Base-by-base conservation (phyloP, 2,797 vertebrate species). In the Melanotaenia trifasciata region DNA sequence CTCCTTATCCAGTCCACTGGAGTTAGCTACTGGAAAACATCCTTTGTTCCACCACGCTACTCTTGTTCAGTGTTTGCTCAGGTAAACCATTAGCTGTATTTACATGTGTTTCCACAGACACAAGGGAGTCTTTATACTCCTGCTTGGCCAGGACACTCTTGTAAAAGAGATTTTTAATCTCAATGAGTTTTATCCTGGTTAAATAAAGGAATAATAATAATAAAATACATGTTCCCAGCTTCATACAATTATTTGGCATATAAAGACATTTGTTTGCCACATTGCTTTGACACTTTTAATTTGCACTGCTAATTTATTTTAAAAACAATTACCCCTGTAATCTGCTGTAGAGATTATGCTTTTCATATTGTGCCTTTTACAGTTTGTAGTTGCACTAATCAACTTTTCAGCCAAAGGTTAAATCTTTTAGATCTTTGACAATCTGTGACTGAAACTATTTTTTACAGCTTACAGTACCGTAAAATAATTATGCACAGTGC, bases 181-280 rank as follows among this genome's bases (percentile, higher is more conserved):
- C n/a, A n/a, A n/a, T n/a, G n/a, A n/a, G n/a, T n/a, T n/a, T n/a
- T n/a, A n/a, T n/a, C n/a, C n/a, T n/a, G n/a, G n/a, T n/a, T n/a
- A n/a, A n/a, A n/a, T n/a, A n/a, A n/a, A n/a, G n/a, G n/a, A n/a
- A n/a, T n/a, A n/a, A n/a, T n/a, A n/a, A n/a, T n/a, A n/a, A n/a
- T n/a, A n/a, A n/a, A n/a, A n/a, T n/a, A 28, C 53, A 65, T 18
- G 1, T 30, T 28, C 61, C 57, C 12, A 69, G 47, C 71, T 33
- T 64, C 50, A 60, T 32, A 26, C 58, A 72, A 43, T 68, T 72
- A 11, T n/a, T 20, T 47, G 35, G 58, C 58, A 30, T 20, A 33
- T 14, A 76, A 70, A 67, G n/a, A 63, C 50, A 50, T 36, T 73
- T 7, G 5, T 65, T 69, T 72, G 28, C 30, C 26, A 67, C 28